Conservation (phyloP, 2,113 vertebrate species). For the Oryzias javanicus region DNA sequence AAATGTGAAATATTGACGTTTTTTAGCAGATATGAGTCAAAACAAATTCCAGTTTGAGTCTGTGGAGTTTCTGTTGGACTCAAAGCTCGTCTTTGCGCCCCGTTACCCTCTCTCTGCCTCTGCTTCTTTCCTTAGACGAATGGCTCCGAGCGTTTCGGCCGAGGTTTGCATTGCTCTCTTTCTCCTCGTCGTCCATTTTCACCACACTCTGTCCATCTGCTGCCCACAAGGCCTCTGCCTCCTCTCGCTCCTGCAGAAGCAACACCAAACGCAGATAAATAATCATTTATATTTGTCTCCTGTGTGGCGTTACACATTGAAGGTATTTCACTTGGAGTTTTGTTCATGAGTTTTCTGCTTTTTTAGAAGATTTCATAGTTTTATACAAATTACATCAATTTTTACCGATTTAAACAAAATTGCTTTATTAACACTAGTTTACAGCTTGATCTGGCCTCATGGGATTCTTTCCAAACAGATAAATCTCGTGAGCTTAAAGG, state of each 20-base stretch:
- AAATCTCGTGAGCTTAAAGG: constrained; percentile 1
- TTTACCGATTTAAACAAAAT: not conserved
- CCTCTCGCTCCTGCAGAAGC: constrained; percentile 74
- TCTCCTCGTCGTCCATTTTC: constrained; percentile 52
- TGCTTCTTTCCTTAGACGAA: constrained; percentile 52
- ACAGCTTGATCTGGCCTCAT: not conserved
- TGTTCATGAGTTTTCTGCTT: too few species aligned
- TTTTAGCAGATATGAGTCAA: not conserved
- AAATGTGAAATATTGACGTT: constrained; percentile 1
- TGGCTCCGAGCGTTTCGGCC: constrained; percentile 70
- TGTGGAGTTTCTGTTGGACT: constrained; percentile 29
- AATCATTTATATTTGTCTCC: not conserved
- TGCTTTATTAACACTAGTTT: not conserved
- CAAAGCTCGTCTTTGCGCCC: constrained; percentile 74
- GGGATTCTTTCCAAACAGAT: not conserved
- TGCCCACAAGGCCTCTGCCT: constrained; percentile 73
- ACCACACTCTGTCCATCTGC: constrained; percentile 59
- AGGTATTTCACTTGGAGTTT: too few species aligned
- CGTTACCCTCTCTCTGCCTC: constrained; percentile 61
- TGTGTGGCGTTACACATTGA: too few species aligned
- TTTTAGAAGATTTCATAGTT: not conserved
- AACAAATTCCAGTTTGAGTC: constrained; percentile 24
- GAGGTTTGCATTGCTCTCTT: constrained; percentile 18
- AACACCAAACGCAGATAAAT: constrained; percentile 1
- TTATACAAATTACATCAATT: not conserved